phyloP scores from a whole-genome alignment of 2,888 invertebrate species.

The Polyploca ridens region DNA sequence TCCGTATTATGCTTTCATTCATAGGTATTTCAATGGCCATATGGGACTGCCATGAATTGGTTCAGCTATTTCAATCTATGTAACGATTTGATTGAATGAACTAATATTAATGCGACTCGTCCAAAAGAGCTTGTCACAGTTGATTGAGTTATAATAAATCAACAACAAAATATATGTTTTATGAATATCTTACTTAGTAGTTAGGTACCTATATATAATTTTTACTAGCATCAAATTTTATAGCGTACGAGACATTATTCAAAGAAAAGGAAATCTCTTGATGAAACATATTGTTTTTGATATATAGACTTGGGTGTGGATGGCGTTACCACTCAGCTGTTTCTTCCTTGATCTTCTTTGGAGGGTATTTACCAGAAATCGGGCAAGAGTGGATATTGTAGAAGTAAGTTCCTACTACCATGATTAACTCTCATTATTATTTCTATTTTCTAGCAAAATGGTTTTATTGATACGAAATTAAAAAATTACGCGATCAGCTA shows the following conservation, averaged over 20 bases:
- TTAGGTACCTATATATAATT: too few relatives aligned
- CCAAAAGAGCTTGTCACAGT: neutral
- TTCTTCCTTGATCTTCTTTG: constrained; percentile 70
- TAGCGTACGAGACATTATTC: too few relatives aligned
- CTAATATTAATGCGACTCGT: neutral
- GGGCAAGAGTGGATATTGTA: constrained; percentile 59
- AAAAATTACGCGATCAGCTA: neutral
- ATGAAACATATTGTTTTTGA: neutral
- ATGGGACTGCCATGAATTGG: neutral
- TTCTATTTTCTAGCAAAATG: too few relatives aligned
- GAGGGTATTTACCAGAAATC: constrained; percentile 72
- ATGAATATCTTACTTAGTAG: too few relatives aligned
- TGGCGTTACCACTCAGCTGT: constrained; percentile 65
- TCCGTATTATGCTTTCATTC: constrained; percentile 17
- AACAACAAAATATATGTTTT: too few relatives aligned
- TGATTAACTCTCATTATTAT: neutral
- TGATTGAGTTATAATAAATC: neutral
- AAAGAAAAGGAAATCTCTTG: too few relatives aligned
- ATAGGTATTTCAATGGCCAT: neutral
- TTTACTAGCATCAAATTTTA: too few relatives aligned
- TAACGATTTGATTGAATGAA: neutral
- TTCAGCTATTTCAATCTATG: neutral
- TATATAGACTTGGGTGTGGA: constrained; percentile 76
- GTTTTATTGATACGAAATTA: too few relatives aligned
- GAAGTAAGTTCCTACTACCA: constrained; percentile 55